Base-by-base conservation (phyloP, 2,113 vertebrate species). In the Callipepla squamata region DNA sequence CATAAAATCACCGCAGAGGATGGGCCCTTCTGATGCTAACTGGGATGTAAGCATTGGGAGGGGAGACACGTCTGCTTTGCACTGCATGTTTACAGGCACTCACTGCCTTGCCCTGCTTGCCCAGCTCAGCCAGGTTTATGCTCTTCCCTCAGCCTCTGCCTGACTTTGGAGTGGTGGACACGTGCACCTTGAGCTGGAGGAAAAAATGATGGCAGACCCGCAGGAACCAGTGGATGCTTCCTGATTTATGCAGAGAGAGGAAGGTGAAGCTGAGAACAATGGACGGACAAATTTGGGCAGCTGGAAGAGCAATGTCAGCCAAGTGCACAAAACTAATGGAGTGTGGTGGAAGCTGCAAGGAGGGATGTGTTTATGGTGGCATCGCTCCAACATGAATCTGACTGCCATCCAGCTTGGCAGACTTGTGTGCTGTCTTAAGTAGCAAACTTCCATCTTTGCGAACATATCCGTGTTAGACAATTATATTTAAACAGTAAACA, bases 391-490 rank as follows among this genome's bases (percentile, higher is more conserved):
- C 85, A 61, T 0, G 7, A 32, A 70, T n/a, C 79, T 93, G 91
- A 91, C 44, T 62, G 66, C 76, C 36, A 42, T 48, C 65, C 93
- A 94, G 93, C 89, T 32, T 48, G 85, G 82, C 82, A 96, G 87
- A 8, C 91, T 80, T 59, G 5, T 14, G 30, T 6, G 55, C 78
- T 77, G 79, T 6, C 85, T 57, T 26, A 94, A 86, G 87, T 11
- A 95, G 93, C 80, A 83, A 91, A 88, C 26, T 65, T 81, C 85
- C 66, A 80, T 74, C 87, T 91, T 55, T 77, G 87, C 45, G 90
- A 91, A 75, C 32, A 58, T 28, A 61, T 13, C 93, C 79, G 42
- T 8, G 72, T 76, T 15, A 57, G 81, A 84, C 59, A 77, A 44
- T 13, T 87, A 8, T 34, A 42, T 78, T 90, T 84, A 75, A 87